Base-by-base conservation (phyloP, 1,140 invertebrate species). In the Nixonia krombeini region DNA sequence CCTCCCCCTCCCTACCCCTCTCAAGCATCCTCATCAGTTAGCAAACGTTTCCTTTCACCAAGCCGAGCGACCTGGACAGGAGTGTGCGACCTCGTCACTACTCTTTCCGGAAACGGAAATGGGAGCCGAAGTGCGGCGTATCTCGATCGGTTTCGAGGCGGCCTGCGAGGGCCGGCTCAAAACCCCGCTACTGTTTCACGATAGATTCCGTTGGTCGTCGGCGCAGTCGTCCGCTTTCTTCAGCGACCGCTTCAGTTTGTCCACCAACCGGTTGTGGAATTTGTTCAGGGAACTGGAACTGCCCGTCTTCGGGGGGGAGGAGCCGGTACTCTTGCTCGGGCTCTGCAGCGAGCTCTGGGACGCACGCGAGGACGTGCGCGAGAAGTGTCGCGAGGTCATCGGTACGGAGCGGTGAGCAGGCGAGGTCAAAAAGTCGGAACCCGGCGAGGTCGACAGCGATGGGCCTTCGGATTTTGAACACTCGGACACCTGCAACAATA, bases 191-290 rank as follows among this genome's bases (percentile, higher is more conserved):
- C 35, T 76, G 62, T 84, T 80, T 85, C 84, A 85, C 77, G 84
- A 85, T 29, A 85, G 74, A 47, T 85, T 85, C 16, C 84, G 74
- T 61, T 84, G 81, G 33, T 88, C 84, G 49, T 87, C 88, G 8
- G 87, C 85, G 18, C 82, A 84, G 65, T 90, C 90, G 72, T 90
- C 90, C 46, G 80, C 80, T 51, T 88, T 90, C 72, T 88, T 88
- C 78, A 94, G 86, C 46, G 92, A 92, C 49, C 90, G 88, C 80
- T 92, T 92, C 72, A 95, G 81, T 82, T 94, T 94, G 79, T 95
- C 93, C 58, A 95, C 91, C 71, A 95, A 87, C 57, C 92, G 89
- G 78, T 88, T 91, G 87, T 94, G 93, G 80, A 95, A 94, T 85
- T 94, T 94, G 68, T 93, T 93, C 61, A 92, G 82, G 55, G 92